A percentile compares a stretch with the other conserved stretches of the same genome.
phyloP scores from a whole-genome alignment of 2,113 vertebrate species.

The Prolemur simus region DNA sequence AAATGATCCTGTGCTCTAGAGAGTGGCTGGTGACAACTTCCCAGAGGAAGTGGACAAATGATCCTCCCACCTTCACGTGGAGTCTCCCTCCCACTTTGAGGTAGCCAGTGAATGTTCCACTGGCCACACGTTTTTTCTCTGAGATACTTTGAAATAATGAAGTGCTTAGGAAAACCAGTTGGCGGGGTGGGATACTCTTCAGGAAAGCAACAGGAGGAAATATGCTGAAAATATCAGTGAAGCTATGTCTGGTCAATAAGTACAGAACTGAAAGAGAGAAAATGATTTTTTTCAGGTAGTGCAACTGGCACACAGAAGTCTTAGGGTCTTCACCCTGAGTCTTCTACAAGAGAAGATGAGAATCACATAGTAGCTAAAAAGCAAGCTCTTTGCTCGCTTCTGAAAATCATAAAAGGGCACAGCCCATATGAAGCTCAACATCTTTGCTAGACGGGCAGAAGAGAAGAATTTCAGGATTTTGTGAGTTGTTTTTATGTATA shows the following conservation, averaged over 20 bases:
- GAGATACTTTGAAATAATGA: not conserved
- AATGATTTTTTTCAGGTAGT: not conserved
- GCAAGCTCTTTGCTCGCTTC: not conserved
- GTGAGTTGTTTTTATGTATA: not conserved
- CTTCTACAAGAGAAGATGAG: not conserved
- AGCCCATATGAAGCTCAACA: not conserved
- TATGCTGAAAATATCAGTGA: not conserved
- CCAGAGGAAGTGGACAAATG: not conserved
- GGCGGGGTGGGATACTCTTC: not conserved
- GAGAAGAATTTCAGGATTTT: not conserved
- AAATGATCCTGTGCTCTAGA: not conserved
- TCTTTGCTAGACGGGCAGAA: not conserved
- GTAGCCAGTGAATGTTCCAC: not conserved
- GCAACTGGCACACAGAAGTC: not conserved
- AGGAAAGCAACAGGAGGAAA: not conserved
- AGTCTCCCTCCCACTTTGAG: not conserved
- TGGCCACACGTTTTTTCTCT: not conserved
- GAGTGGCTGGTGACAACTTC: not conserved
- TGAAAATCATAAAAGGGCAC: not conserved
- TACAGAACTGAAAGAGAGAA: not conserved
- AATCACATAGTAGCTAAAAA: not conserved
- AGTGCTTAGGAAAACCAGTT: not conserved
- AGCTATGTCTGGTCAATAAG: not conserved
- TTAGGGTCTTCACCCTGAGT: not conserved
- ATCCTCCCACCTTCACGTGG: fast-evolving